Conservation (phyloP, 2,888 invertebrate genomes). For the Tinea trinotella region DNA sequence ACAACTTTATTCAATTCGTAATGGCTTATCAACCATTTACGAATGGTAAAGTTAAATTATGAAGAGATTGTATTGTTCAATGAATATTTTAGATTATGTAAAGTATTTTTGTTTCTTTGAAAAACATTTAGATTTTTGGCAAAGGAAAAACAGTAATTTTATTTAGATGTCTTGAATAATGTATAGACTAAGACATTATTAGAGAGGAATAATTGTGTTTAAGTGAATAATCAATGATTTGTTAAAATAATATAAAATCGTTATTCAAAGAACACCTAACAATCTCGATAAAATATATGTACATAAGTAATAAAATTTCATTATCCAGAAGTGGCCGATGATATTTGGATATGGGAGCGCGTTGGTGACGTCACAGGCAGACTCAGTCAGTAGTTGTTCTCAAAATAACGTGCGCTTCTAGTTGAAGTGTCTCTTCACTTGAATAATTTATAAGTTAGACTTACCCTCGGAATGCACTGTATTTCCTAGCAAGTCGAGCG, state of each 20-base stretch:
- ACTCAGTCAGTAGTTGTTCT: conserved; percentile 29
- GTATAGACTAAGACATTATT: too few relatives aligned
- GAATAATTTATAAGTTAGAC: conserved; percentile 66
- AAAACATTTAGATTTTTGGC: too few relatives aligned
- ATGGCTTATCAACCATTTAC: background rate
- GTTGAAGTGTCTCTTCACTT: conserved; percentile 66
- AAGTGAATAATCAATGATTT: too few relatives aligned
- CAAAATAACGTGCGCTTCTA: conserved; percentile 62
- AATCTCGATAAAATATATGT: background rate
- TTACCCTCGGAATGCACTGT: conserved; percentile 54
- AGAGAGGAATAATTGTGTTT: too few relatives aligned
- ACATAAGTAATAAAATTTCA: background rate
- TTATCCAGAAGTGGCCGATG: conserved; percentile 5
- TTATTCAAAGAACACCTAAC: too few relatives aligned
- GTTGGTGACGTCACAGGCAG: background rate
- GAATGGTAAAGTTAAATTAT: background rate
- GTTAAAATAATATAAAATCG: too few relatives aligned
- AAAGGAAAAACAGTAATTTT: too few relatives aligned
- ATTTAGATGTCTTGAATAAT: too few relatives aligned
- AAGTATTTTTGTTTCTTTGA: too few relatives aligned
- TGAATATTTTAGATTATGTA: too few relatives aligned
- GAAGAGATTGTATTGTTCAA: too few relatives aligned
- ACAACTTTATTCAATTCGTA: conserved; percentile 8
- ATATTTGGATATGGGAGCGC: background rate
- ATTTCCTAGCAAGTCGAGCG: conserved; percentile 36